These are phyloP conservation scores for Coregonus sp. DNA, from an alignment of 2,797 vertebrate genomes.

Conservation along the genomic window DNA sequence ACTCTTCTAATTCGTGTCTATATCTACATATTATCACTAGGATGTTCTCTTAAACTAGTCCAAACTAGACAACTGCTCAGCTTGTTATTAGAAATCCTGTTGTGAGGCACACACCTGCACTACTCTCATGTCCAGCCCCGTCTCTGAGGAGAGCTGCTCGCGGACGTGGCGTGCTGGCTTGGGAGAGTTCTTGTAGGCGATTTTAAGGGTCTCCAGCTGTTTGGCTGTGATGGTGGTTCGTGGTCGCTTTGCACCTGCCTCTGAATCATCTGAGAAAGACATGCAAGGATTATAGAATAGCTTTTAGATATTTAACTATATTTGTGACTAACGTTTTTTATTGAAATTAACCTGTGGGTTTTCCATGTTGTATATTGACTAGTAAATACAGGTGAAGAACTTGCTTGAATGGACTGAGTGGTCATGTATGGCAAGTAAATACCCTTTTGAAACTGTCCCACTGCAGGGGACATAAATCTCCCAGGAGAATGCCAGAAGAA, in stretches of 20 bases:
- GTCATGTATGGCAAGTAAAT: slow-evolving; percentile 57
- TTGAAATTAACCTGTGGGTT: not conserved
- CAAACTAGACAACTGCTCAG: not conserved
- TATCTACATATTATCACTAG: not conserved
- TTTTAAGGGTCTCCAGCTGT: slow-evolving; percentile 96
- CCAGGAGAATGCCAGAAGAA: slow-evolving; percentile 53
- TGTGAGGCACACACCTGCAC: slow-evolving; percentile 83
- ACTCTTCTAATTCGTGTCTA: not conserved
- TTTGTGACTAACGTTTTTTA: not conserved
- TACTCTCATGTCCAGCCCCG: slow-evolving; percentile 96
- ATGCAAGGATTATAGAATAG: slow-evolving; percentile 25
- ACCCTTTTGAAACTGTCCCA: slow-evolving; percentile 65
- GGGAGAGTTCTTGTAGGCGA: slow-evolving; percentile 96
- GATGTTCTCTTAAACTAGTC: not conserved
- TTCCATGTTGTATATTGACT: not conserved
- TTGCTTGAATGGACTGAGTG: slow-evolving; percentile 38
- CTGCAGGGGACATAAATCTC: slow-evolving; percentile 71
- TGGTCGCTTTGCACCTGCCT: slow-evolving; percentile 93
- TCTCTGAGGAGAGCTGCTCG: slow-evolving; percentile 97
- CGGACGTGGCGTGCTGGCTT: slow-evolving; percentile 94
- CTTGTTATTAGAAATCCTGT: not conserved
- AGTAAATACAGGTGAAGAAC: slow-evolving; percentile 4
- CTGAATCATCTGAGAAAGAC: slow-evolving; percentile 85
- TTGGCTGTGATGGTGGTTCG: slow-evolving; percentile 97
- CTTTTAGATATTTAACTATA: slow-evolving; percentile 20